Percentiles rank a stretch among this genome's conserved stretches.
Conservation (phyloP, 2,797 vertebrate genomes). For the Psittacula echo region DNA sequence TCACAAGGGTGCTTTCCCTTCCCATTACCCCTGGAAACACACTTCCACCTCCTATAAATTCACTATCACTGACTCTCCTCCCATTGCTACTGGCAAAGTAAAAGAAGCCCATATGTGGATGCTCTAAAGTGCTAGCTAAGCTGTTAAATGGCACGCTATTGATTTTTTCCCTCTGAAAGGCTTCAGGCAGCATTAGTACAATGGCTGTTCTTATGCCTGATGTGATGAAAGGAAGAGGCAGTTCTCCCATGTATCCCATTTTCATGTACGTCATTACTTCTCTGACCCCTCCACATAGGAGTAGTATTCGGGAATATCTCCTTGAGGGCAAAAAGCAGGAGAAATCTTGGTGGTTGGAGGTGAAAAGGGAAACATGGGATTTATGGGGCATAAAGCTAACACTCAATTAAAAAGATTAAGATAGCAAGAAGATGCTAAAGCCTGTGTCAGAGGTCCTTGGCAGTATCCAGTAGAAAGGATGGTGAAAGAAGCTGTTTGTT, state of each 20-base stretch:
- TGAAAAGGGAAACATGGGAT: background rate
- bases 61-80: background rate
- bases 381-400: background rate
- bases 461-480: background rate
- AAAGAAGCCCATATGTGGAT: background rate
- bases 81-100: background rate
- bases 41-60: background rate
- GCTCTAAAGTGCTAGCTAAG: background rate
- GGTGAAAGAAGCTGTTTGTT: background rate
- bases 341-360: background rate
- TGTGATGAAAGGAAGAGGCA: background rate
- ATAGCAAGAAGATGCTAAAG: background rate
- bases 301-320: background rate
- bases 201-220: background rate
- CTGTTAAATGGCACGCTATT: background rate
- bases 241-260: slow-evolving; percentile 1
- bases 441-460: background rate
- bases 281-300: background rate
- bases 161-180: slow-evolving; percentile 25
- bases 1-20: background rate
- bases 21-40: background rate
- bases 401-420: background rate
- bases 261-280: background rate
- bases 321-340: background rate
- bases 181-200: slow-evolving; percentile 2